A percentile compares a stretch with the other conserved stretches of the same genome.
These are phyloP conservation scores for Gerris lacustris DNA, from an alignment of 2,888 invertebrate species.

Conservation along the genomic window DNA sequence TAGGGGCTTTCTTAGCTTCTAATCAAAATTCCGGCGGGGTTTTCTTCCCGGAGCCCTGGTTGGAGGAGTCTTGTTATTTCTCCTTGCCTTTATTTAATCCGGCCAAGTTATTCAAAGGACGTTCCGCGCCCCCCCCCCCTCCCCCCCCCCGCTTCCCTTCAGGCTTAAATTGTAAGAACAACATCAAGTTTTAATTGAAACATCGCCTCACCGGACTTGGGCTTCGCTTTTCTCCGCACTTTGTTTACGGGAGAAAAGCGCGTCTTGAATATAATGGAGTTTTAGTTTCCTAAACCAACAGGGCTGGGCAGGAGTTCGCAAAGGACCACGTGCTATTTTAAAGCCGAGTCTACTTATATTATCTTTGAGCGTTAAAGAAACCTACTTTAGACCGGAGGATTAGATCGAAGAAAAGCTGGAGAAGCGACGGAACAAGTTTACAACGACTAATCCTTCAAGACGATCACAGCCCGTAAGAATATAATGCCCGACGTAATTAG, in stretches of 20 bases:
- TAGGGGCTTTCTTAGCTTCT: constrained; percentile 27
- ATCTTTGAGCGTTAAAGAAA: background rate
- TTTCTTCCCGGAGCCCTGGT: constrained; percentile 21
- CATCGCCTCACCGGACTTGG: constrained; percentile 17
- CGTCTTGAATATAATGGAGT: constrained; percentile 3
- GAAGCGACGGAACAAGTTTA: no score
- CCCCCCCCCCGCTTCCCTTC: background rate
- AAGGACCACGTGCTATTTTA: background rate
- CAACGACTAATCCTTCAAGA: no score
- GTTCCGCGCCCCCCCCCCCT: constrained; percentile 19
- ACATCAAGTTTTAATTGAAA: constrained; percentile 32
- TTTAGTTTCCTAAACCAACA: background rate
- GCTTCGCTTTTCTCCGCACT: background rate
- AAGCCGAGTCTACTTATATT: background rate
- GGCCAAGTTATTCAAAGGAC: constrained; percentile 31
- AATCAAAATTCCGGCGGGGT: constrained; percentile 28
- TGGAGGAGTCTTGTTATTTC: constrained; percentile 1
- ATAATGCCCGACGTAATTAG: no score
- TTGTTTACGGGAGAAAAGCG: background rate
- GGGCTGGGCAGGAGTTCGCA: background rate
- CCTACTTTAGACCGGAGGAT: no score
- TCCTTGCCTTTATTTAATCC: constrained; percentile 26
- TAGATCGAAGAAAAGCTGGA: no score
- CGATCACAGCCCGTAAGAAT: no score
- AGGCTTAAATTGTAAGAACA: constrained; percentile 32